Evolutionary conservation across 2,888 invertebrate genomes (phyloP).

Genomic region (Adineta ricciae): DNA sequence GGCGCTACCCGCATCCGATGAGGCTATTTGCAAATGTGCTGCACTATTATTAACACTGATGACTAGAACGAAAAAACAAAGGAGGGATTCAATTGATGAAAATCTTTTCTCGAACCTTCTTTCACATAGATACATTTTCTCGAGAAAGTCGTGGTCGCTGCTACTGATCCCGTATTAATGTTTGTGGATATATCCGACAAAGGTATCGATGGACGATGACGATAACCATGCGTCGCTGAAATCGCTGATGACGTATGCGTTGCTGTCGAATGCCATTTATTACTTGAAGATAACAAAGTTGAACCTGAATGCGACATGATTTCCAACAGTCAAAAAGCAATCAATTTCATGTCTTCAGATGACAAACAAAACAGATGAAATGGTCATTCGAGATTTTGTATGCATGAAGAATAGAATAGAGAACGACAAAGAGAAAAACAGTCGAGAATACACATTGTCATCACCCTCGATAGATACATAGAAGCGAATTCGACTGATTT

Average conservation of each 20-base stretch:
- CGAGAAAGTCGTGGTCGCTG: neutral
- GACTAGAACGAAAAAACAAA: neutral
- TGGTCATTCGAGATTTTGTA: neutral
- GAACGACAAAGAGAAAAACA: neutral
- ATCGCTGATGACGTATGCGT: neutral
- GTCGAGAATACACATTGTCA: too few species aligned
- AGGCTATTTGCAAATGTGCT: neutral
- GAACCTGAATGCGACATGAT: neutral
- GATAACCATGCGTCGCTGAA: neutral
- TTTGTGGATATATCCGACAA: neutral
- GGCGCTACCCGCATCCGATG: neutral
- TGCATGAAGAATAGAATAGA: neutral
- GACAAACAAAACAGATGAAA: neutral
- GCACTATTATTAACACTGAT: conserved; percentile 8
- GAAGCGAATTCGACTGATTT: neutral
- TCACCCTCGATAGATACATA: neutral
- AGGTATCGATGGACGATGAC: neutral
- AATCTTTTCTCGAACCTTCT: neutral
- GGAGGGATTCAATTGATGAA: too few species aligned
- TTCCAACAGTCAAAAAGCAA: neutral
- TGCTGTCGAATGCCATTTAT: conserved; percentile 18
- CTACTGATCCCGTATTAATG: neutral
- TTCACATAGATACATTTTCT: neutral
- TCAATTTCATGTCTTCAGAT: neutral
- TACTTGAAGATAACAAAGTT: neutral